Percentiles rank a stretch among this genome's conserved stretches.
These are phyloP conservation scores for Apostichopus californicus DNA, from an alignment of 35 echinoderm and acorn worm species.

Conservation along the genomic window DNA sequence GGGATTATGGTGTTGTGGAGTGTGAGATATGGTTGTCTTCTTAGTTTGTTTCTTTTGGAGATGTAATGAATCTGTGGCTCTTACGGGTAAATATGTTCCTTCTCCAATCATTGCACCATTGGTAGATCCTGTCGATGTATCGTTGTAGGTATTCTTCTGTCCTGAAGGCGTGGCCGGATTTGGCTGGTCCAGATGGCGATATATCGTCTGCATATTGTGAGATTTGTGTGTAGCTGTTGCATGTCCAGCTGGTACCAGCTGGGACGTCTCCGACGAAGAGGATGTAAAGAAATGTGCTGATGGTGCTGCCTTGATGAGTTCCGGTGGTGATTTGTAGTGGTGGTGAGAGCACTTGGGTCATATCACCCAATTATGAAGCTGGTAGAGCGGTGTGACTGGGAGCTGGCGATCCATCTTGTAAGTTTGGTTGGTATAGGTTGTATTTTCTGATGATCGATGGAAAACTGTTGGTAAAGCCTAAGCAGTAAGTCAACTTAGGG, in stretches of 20 bases:
- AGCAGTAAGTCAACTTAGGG: no score
- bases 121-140: conserved; percentile 18
- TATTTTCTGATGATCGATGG: no score
- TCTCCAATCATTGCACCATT: conserved; percentile 42
- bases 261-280: conserved; percentile 6
- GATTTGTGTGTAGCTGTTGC: neutral
- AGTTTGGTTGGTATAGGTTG: neutral
- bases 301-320: conserved; percentile 35
- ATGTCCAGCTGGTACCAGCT: no score
- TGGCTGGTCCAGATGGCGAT: conserved; percentile 22
- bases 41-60: neutral
- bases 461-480: neutral
- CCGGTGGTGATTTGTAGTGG: conserved; percentile 7
- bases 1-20: no score
- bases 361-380: neutral
- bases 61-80: no score
- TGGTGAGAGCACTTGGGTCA: neutral
- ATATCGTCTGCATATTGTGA: conserved; percentile 48
- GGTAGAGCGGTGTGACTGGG: neutral
- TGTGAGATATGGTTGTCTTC: no score
- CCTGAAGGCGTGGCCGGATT: no score
- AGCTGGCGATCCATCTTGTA: neutral
- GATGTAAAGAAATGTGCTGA: conserved; percentile 41
- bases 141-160: conserved; percentile 3
- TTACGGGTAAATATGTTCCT: neutral